phyloP scores from a whole-genome alignment of 35 echinoderm and acorn worm species.

The Ophiothrix spiculata region DNA sequence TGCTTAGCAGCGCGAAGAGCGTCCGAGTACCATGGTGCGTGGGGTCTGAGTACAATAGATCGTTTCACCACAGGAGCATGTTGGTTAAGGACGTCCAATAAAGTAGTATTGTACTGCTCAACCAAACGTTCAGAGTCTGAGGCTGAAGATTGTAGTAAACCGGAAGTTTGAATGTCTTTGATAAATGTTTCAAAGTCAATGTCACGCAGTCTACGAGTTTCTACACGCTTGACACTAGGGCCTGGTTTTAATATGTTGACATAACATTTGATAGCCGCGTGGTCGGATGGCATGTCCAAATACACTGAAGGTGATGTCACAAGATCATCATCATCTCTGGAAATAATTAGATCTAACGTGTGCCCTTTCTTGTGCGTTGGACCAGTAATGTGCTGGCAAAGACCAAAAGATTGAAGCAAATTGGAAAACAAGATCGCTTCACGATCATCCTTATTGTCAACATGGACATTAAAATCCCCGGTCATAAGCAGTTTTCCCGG shows the following conservation, averaged over 20 bases:
- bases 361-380: too few relatives aligned
- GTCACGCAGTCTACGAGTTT: too few relatives aligned
- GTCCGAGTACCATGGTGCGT: constrained; percentile 55
- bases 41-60: constrained; percentile 38
- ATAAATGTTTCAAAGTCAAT: background rate
- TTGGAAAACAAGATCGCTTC: background rate
- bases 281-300: too few relatives aligned
- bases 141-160: constrained; percentile 1
- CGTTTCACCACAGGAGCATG: constrained; percentile 30
- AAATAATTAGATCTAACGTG: too few relatives aligned
- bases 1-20: constrained; percentile 28
- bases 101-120: constrained; percentile 34
- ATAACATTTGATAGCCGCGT: too few relatives aligned
- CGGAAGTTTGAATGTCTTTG: background rate
- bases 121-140: constrained; percentile 18
- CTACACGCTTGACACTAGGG: background rate
- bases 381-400: too few relatives aligned
- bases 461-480: too few relatives aligned
- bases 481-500: too few relatives aligned
- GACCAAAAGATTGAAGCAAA: too few relatives aligned
- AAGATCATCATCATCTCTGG: too few relatives aligned
- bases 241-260: too few relatives aligned
- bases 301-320: too few relatives aligned
- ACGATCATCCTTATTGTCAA: background rate
- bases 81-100: constrained; percentile 29